Evolutionary conservation across 2,113 vertebrate genomes (phyloP).

Genomic region (Pygoscelis antarcticus): DNA sequence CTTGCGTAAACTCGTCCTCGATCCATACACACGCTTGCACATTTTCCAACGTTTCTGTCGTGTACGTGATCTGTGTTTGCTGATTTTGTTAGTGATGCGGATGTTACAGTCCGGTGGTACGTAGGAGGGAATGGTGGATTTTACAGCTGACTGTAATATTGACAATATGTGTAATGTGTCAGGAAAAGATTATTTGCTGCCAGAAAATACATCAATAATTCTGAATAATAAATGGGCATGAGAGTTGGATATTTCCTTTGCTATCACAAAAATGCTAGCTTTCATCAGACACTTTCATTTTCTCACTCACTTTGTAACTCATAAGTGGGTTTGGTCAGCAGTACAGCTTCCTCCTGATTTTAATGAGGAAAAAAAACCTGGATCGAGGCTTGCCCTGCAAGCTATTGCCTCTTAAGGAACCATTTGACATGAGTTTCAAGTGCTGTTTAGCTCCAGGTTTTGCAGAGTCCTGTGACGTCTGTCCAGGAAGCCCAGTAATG

Average conservation of each 20-base stretch:
- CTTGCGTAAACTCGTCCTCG: background rate
- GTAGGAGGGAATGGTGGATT: constrained; percentile 33
- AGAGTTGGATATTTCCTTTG: constrained; percentile 17
- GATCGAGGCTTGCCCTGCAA: background rate
- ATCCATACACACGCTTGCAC: fast-evolving
- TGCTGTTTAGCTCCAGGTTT: constrained; percentile 5
- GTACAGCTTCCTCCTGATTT: background rate
- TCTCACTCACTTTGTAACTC: background rate
- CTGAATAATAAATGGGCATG: background rate
- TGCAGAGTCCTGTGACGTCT: background rate
- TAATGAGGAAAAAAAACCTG: background rate
- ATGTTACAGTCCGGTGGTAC: constrained; percentile 14
- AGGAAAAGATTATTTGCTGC: constrained; percentile 41
- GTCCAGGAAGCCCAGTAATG: background rate
- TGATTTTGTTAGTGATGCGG: constrained; percentile 21
- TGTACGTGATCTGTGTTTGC: background rate
- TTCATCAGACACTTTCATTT: constrained; percentile 31
- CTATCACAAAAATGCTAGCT: background rate
- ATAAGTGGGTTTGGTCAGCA: background rate
- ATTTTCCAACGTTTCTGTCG: background rate
- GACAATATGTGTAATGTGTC: constrained; percentile 10
- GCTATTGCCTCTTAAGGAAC: background rate
- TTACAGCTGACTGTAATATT: constrained; percentile 44
- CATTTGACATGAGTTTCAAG: constrained; percentile 11
- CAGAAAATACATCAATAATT: constrained; percentile 46